Conservation (phyloP, 2,888 invertebrate genomes). For the Dynastes grantii region DNA sequence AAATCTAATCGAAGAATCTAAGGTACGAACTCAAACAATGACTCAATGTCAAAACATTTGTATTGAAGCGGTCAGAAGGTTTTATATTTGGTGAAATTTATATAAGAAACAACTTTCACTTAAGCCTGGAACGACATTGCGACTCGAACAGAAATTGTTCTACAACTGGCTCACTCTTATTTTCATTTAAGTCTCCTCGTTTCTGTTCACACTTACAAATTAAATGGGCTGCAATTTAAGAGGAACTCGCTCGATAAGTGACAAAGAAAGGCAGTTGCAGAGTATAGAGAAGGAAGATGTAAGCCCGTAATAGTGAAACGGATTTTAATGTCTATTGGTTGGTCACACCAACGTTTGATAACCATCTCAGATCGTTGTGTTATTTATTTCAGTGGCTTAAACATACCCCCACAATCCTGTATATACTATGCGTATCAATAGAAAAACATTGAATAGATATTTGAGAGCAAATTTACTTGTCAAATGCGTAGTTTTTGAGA, state of each 20-base stretch:
- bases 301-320: not conserved
- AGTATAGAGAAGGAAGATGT: too few species aligned
- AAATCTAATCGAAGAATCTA: constrained; percentile 9
- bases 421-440: too few species aligned
- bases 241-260: not conserved
- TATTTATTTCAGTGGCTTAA: constrained; percentile 22
- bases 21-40: not conserved
- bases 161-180: constrained; percentile 37
- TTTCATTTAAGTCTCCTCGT: constrained; percentile 38
- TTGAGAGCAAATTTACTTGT: too few species aligned
- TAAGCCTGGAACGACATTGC: constrained; percentile 42
- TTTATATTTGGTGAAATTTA: constrained; percentile 50
- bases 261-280: not conserved
- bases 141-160: constrained; percentile 42
- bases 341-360: constrained; percentile 17
- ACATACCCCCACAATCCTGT: not conserved
- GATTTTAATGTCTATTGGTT: constrained; percentile 28
- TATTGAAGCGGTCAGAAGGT: constrained; percentile 14
- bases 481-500: too few species aligned
- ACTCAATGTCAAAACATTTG: constrained; percentile 9
- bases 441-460: too few species aligned
- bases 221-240: constrained; percentile 23
- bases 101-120: constrained; percentile 50
- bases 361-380: not conserved
- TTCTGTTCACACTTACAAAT: constrained; percentile 35